Evolutionary conservation across 2,797 vertebrate species (phyloP).

Genomic region (Furcifer pardalis): DNA sequence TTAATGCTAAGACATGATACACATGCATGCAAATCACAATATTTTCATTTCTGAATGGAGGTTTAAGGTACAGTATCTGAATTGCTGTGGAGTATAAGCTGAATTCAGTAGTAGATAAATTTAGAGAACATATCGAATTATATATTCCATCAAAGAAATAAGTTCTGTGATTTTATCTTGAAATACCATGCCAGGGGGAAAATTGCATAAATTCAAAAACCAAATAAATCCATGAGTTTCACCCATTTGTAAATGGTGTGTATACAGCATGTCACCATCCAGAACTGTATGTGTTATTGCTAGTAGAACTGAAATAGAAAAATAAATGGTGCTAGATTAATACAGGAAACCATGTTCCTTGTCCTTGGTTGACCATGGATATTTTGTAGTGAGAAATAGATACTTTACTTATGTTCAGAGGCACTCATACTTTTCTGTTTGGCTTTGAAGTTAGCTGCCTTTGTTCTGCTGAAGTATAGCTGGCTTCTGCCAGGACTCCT

Average conservation of each 20-base stretch:
- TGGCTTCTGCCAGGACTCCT: neutral
- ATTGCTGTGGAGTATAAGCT: slow-evolving; percentile 19
- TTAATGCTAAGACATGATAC: slow-evolving; percentile 58
- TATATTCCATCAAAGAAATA: slow-evolving; percentile 35
- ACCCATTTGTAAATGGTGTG: neutral
- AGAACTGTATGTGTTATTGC: slow-evolving; percentile 12
- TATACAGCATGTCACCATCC: slow-evolving; percentile 12
- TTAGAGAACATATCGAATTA: slow-evolving; percentile 30
- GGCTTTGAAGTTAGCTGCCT: neutral
- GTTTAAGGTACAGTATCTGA: slow-evolving; percentile 53
- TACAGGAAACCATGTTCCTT: neutral
- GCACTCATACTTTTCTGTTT: too few relatives aligned
- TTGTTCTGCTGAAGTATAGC: neutral
- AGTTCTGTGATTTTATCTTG: slow-evolving; percentile 2
- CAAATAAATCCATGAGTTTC: neutral
- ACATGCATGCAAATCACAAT: slow-evolving; percentile 35
- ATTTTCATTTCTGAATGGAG: slow-evolving; percentile 31
- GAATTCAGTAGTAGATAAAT: slow-evolving; percentile 44
- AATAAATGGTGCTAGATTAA: too few relatives aligned
- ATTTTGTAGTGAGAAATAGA: neutral
- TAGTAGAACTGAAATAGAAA: slow-evolving; percentile 3
- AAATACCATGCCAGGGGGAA: slow-evolving; percentile 30
- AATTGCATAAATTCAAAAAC: neutral
- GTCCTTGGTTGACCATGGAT: neutral
- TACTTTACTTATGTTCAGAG: neutral